Evolutionary conservation across 2,113 vertebrate species (phyloP), one percentile per base, ranked within the genome.

Genomic region (Canis aureus): DNA sequence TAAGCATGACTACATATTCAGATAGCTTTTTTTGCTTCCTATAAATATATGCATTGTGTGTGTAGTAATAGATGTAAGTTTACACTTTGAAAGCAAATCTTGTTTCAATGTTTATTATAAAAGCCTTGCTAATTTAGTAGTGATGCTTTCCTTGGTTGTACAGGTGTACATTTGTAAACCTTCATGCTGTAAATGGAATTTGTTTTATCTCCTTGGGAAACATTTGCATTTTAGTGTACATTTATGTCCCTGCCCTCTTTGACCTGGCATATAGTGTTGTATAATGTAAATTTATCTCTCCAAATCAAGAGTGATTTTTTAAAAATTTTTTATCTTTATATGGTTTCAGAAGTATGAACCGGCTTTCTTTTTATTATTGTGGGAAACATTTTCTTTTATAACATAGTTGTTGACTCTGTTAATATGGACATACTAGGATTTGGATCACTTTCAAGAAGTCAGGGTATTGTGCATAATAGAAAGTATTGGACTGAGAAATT

Each of bases 131-230:
- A 99, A 99, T 99, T 99, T 99, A 99, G 99, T 99, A 99, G 99
- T 99, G 99, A 99, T 98, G 98, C 99, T 99, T 99, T 99, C 99
- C 99, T 99, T 99, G 99, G 99, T 99, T 99, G 99, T 99, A 99
- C 99, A 99, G 99, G 99, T 99, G 99, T 99, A 99, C 99, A 99
- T 99, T 99, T 99, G 99, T 99, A 99, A 99, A 99, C 99, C 99
- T 99, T 99, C 99, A 99, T 99, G 99, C 99, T 99, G 99, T 99
- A 99, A 99, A 99, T 99, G 99, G 99, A 99, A 99, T 99, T 99
- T 99, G 99, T 99, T 99, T 99, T 99, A 99, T 99, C 99, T 99
- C 99, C 99, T 99, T 98, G 98, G 98, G 98, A 99, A 98, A 98
- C 99, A 98, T 99, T 99, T 99, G 99, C 99, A 99, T 99, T 99